Evolutionary conservation across 1,140 invertebrate species (phyloP), one percentile per base, ranked within the genome.

Genomic region (Onthophagus taurus): DNA sequence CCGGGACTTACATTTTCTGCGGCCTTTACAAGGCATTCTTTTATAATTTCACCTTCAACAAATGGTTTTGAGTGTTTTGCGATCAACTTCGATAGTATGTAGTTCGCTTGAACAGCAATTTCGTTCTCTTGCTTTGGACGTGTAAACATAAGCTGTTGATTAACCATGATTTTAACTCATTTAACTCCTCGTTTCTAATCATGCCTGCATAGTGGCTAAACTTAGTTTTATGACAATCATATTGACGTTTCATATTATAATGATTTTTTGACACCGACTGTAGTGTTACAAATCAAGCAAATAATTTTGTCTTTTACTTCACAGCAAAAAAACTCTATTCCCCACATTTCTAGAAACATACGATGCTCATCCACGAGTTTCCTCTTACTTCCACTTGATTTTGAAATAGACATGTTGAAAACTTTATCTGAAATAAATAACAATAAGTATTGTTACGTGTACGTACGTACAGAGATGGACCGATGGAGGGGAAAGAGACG

Each of bases 21-120:
- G 33, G 44, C 47, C 37, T 43, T 39, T n/a, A n/a, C n/a, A n/a
- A 30, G 52, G 36, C 54, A 60, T 44, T 52, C 42, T 44, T 61
- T 59, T 17, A 56, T 42, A 14, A 58, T 48, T 48, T 59, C 53
- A 34, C 51, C 52, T 38, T 57, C 51, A 45, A 45, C 42, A 48
- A 52, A 57, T 31, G 49, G 43, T 45, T 57, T 59, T 42, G 41
- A 45, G 36, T 47, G 44, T 54, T 52, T 49, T 42, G 53, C 49
- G 39, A 58, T 49, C 36, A 52, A 42, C 37, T 52, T 31, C 23
- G 36, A 45, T 36, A 57, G 49, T 35, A 44, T 44, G 46, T 44
- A 52, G 45, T 48, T 50, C 37, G 48, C 45, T 44, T 48, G 46
- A 21, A 48, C 41, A 4, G 31, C 42, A n/a, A 23, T 20, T 44